These are phyloP conservation scores for Poecilia picta DNA, from an alignment of 2,797 vertebrate species.

Conservation along the genomic window DNA sequence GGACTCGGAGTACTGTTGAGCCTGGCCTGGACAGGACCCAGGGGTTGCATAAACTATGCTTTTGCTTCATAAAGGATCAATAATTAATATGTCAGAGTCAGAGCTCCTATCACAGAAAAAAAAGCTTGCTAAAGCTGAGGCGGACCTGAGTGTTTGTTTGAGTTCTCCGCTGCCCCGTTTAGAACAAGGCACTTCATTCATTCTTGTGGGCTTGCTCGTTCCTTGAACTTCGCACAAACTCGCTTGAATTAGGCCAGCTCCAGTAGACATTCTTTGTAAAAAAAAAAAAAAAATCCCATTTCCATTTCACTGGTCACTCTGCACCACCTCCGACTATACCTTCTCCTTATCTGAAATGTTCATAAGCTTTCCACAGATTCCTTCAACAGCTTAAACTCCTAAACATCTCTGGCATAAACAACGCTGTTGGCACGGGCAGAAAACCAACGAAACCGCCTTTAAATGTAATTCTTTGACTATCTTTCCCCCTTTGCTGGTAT, in stretches of 20 bases:
- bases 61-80: constrained; percentile 77
- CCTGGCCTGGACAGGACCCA: constrained; percentile 52
- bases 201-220: constrained; percentile 28
- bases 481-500: constrained; percentile 68
- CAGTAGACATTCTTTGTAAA: constrained; percentile 32
- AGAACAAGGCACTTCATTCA: constrained; percentile 59
- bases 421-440: constrained; percentile 57
- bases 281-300: constrained; percentile 20
- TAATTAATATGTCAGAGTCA: constrained; percentile 75
- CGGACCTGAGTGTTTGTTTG: constrained; percentile 51
- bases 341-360: constrained; percentile 29
- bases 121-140: constrained; percentile 61
- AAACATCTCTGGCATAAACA: constrained; percentile 66
- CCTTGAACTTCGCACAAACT: constrained; percentile 45
- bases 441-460: constrained; percentile 66
- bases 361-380: constrained; percentile 51
- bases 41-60: constrained; percentile 67
- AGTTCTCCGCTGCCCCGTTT: constrained; percentile 56
- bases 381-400: constrained; percentile 56
- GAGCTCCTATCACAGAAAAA: constrained; percentile 52
- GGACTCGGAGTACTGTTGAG: constrained; percentile 58
- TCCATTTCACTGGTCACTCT: constrained; percentile 41
- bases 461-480: constrained; percentile 74
- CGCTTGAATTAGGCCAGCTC: constrained; percentile 22
- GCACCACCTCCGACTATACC: constrained; percentile 47